phyloP scores from a whole-genome alignment of 2,888 invertebrate genomes.

The Drosophila seclusa region DNA sequence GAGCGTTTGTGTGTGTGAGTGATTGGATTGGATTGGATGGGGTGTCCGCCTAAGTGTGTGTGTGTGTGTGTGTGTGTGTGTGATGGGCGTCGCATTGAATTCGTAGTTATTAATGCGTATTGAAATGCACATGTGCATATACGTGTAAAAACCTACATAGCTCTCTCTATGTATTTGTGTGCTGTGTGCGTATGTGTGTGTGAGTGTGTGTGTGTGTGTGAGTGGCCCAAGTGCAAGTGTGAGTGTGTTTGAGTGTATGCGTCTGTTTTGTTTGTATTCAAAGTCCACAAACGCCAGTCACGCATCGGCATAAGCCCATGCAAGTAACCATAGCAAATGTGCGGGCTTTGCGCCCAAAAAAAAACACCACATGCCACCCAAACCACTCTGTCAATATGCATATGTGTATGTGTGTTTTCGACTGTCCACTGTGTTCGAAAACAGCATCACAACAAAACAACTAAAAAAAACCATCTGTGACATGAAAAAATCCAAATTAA shows the following conservation, averaged over 20 bases:
- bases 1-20: conserved; percentile 8
- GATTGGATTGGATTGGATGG: conserved; percentile 31
- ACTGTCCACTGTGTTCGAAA: conserved; percentile 48
- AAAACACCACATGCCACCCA: conserved; percentile 22
- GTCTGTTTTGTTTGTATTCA: conserved; percentile 71
- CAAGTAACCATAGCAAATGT: conserved; percentile 64
- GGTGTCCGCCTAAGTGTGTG: conserved; percentile 14
- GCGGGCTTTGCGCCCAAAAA: conserved; percentile 45
- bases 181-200: conserved; percentile 5
- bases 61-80: conserved; percentile 28
- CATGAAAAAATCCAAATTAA: conserved; percentile 50
- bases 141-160: conserved; percentile 23
- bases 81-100: conserved; percentile 75
- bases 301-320: conserved; percentile 74
- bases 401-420: conserved; percentile 29
- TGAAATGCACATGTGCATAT: conserved; percentile 65
- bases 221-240: conserved; percentile 25
- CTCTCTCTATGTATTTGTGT: conserved; percentile 24
- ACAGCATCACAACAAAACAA: conserved; percentile 63
- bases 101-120: conserved; percentile 79
- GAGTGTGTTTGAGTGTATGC: conserved; percentile 30
- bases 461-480: conserved; percentile 59
- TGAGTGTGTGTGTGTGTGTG: conserved; percentile 21
- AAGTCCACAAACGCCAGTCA: conserved; percentile 78
- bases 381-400: conserved; percentile 29